A percentile compares a stretch with the other conserved stretches of the same genome.
Evolutionary conservation across 1,140 invertebrate species (phyloP).

Genomic region (Adelges cooleyi): DNA sequence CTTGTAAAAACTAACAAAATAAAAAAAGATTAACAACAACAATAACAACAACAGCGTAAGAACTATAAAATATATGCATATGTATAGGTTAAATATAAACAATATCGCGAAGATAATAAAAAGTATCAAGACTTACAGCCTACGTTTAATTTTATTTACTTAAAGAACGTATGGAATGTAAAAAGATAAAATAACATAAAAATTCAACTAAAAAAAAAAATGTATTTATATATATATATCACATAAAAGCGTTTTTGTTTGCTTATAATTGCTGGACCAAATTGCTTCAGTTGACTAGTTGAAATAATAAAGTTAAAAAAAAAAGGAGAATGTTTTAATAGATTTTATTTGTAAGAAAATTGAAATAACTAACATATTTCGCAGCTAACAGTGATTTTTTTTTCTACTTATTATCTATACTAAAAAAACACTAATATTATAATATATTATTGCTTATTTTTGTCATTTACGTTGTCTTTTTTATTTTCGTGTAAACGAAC

Average conservation of each 20-base stretch:
- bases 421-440: too few species aligned
- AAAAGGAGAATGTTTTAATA: too few species aligned
- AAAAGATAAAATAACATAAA: conserved; percentile 19
- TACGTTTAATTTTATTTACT: conserved; percentile 1
- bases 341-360: too few species aligned
- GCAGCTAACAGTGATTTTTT: too few species aligned
- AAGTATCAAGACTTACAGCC: conserved; percentile 11
- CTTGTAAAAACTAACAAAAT: conserved; percentile 17
- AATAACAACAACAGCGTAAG: conserved; percentile 26
- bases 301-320: conserved; percentile 26
- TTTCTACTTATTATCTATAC: too few species aligned
- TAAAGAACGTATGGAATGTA: conserved; percentile 19
- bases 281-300: conserved; percentile 28
- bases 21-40: conserved; percentile 27
- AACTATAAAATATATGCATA: too few species aligned
- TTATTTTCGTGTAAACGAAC: not conserved
- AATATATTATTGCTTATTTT: conserved; percentile 22
- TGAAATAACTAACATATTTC: too few species aligned
- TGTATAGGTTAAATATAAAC: too few species aligned
- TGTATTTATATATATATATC: conserved; percentile 8
- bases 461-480: not conserved
- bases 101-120: conserved; percentile 6
- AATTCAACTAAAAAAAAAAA: conserved; percentile 25
- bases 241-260: conserved; percentile 27
- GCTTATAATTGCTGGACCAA: conserved; percentile 12